phyloP scores from a whole-genome alignment of 2,888 invertebrate species.

The Celastrina argiolus region DNA sequence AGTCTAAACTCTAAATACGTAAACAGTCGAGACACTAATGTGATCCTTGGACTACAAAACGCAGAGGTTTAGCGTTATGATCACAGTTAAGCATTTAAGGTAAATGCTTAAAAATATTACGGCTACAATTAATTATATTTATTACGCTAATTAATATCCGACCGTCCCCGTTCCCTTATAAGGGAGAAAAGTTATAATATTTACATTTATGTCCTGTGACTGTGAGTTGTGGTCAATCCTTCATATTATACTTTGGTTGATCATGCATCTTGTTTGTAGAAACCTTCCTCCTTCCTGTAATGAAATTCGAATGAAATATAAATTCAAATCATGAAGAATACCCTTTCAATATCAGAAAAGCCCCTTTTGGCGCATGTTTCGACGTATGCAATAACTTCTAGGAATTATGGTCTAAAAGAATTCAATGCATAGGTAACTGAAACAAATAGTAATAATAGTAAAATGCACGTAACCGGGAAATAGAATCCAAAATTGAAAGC shows the following conservation, averaged over 20 bases:
- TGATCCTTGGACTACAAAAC: constrained; percentile 14
- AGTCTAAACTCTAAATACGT: background rate
- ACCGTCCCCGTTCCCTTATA: background rate
- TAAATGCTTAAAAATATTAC: constrained; percentile 7
- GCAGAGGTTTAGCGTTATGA: constrained; percentile 5
- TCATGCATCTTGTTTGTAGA: background rate
- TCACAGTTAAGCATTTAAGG: constrained; percentile 4
- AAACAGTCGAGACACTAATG: background rate
- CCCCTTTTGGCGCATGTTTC: background rate
- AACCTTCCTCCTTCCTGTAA: too few species aligned
- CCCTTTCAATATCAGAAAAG: background rate
- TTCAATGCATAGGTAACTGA: background rate
- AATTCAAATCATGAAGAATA: background rate
- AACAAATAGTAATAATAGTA: background rate
- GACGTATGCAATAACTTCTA: background rate
- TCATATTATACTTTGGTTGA: background rate
- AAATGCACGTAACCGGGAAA: background rate
- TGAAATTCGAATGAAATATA: background rate
- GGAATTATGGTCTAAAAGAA: constrained; percentile 3
- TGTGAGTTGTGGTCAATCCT: constrained; percentile 1
- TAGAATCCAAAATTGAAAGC: background rate
- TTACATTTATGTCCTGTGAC: background rate
- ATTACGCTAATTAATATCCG: constrained; percentile 10
- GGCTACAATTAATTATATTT: background rate
- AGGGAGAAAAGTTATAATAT: background rate